These are phyloP conservation scores for Tinamus major DNA, from an alignment of 2,797 vertebrate genomes.

Conservation along the genomic window DNA sequence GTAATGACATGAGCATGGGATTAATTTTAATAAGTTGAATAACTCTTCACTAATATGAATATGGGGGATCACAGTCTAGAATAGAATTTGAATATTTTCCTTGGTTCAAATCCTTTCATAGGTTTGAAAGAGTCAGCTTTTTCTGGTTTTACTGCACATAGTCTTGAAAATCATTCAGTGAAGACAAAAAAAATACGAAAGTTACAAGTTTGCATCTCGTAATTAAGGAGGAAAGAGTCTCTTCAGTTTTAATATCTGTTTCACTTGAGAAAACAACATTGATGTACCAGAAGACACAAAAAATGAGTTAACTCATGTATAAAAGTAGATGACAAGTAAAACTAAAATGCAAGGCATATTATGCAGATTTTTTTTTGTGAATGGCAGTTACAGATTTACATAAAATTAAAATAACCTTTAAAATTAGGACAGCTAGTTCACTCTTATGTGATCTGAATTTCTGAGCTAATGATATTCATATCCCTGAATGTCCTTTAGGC, in stretches of 20 bases:
- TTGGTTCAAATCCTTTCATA: neutral
- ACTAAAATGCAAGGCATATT: constrained; percentile 43
- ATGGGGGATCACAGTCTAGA: constrained; percentile 11
- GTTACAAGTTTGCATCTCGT: neutral
- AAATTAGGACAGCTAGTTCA: constrained; percentile 53
- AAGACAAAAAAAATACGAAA: neutral
- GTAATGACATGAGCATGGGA: constrained; percentile 46
- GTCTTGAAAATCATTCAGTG: neutral
- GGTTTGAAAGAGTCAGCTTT: neutral
- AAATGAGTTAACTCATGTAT: constrained; percentile 19
- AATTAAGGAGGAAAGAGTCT: neutral
- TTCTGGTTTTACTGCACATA: neutral
- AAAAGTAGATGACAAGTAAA: constrained; percentile 40
- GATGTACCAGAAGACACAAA: neutral
- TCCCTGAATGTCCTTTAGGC: neutral
- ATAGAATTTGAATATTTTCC: constrained; percentile 9
- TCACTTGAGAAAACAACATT: neutral
- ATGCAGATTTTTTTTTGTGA: constrained; percentile 44
- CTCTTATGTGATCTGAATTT: constrained; percentile 64
- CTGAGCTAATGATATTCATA: constrained; percentile 60
- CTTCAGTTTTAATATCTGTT: neutral
- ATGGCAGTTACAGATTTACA: constrained; percentile 52
- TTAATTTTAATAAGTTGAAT: constrained; percentile 61
- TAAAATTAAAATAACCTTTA: constrained; percentile 69
- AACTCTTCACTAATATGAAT: constrained; percentile 37